Conservation (phyloP, 2,888 invertebrate species). For the Anthophora plumipes region DNA sequence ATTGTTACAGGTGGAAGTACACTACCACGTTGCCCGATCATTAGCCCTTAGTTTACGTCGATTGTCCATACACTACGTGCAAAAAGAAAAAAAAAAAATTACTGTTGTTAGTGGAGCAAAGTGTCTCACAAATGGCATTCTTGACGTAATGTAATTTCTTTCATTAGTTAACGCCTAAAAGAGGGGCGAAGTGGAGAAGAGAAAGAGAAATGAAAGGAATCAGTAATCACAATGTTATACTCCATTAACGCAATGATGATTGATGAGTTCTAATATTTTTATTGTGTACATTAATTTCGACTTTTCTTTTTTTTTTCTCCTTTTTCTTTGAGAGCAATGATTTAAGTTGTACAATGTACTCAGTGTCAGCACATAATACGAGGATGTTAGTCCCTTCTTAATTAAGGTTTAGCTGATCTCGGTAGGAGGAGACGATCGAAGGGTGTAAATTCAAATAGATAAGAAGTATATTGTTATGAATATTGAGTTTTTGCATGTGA, state of each 20-base stretch:
- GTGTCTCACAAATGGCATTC: constrained; percentile 78
- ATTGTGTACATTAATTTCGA: constrained; percentile 81
- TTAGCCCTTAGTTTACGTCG: constrained; percentile 84
- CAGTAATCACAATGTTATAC: constrained; percentile 72
- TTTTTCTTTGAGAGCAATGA: constrained; percentile 73
- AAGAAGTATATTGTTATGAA: constrained; percentile 64
- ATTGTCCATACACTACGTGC: constrained; percentile 81
- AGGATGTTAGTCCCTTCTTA: constrained; percentile 82
- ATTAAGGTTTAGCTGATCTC: constrained; percentile 81
- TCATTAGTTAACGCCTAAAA: constrained; percentile 78
- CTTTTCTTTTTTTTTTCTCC: constrained; percentile 56
- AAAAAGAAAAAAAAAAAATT: no score
- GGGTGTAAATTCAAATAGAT: constrained; percentile 70
- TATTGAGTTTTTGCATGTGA: constrained; percentile 65
- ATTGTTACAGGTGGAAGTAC: constrained; percentile 80
- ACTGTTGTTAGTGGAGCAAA: constrained; percentile 81
- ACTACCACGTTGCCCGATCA: constrained; percentile 83
- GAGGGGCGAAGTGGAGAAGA: constrained; percentile 61
- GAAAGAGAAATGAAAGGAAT: constrained; percentile 50
- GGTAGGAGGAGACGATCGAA: constrained; percentile 80
- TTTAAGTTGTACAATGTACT: constrained; percentile 83
- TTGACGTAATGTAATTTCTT: constrained; percentile 79
- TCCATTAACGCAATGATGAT: constrained; percentile 76
- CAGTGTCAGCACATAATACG: constrained; percentile 83
- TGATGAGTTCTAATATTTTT: constrained; percentile 81